phyloP scores from a whole-genome alignment of 92 coral and sea anemone genomes.

The Umimayanthus chanpuru region DNA sequence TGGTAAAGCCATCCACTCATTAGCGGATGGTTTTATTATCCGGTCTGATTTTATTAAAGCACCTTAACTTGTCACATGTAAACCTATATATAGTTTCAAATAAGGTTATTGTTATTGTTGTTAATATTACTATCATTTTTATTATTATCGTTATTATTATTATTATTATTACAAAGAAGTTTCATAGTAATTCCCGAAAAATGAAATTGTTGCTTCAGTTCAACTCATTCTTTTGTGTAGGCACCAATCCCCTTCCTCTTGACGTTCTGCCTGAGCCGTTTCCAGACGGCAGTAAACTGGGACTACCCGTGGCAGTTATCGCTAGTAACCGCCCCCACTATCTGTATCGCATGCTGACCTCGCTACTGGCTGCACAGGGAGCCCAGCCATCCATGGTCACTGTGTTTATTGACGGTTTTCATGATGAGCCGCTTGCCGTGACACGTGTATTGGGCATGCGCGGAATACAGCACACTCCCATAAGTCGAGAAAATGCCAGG shows the following conservation, averaged over 20 bases:
- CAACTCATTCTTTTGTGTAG: conserved; percentile 35
- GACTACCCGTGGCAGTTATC: conserved; percentile 91
- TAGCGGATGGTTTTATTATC: too few species aligned
- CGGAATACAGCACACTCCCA: conserved; percentile 67
- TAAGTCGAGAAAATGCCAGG: conserved; percentile 63
- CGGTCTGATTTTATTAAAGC: too few species aligned
- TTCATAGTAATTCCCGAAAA: too few species aligned
- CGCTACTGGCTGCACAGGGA: conserved; percentile 90
- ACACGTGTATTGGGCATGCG: conserved; percentile 68
- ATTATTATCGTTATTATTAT: too few species aligned
- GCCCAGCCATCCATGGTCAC: conserved; percentile 82
- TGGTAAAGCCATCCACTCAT: too few species aligned
- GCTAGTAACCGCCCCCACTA: conserved; percentile 98
- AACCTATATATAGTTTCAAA: too few species aligned
- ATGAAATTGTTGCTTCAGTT: too few species aligned
- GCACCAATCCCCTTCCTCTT: conserved; percentile 89
- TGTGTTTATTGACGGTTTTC: conserved; percentile 93
- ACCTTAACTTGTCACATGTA: too few species aligned
- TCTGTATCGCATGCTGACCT: conserved; percentile 88
- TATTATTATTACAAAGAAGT: too few species aligned
- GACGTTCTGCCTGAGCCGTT: conserved; percentile 74
- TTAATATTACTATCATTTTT: too few species aligned
- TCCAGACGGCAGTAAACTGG: conserved; percentile 64
- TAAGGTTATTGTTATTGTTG: too few species aligned
- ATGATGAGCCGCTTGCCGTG: conserved; percentile 70